Base-by-base conservation (phyloP, 37 sponge, comb jelly and placozoan species). In the Spongilla lacustris region DNA sequence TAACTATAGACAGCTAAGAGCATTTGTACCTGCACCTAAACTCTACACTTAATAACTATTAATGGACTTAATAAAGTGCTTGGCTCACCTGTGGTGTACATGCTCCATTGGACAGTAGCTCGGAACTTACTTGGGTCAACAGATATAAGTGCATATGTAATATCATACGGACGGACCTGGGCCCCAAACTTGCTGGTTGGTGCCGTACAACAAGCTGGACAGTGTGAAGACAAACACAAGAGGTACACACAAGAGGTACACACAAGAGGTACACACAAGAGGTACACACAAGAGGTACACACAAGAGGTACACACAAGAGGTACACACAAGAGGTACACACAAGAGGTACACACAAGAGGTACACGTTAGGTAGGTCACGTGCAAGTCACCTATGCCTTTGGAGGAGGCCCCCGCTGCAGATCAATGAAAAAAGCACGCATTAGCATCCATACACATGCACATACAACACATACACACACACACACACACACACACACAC, bases 401-500 rank as follows among this genome's bases (percentile, higher is more conserved):
- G n/a, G n/a, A 17, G 58, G 58, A 58, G 58, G 58, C 58, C 21
- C 19, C 58, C 19, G 58, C 58, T 17, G 41, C 41, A 41, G 41
- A 41, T 17, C 19, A 58, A 58, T 10, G 19, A 17, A 17, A 10
- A 17, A 58, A 58, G 11, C 19, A 58, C 58, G 3, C 41, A 41
- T 3, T 41, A 41, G 41, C 6, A 41, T 41, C 1, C 58, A 58
- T 14, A 14, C 58, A 58, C 1, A 14, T 58, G 21, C 58, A 58
- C 78, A 48, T 26, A 41, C 78, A 0, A 4, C 49, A 35, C 49
- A 4, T 9, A 14, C 36, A 71, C 36, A 80, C 69, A 1, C 81
- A 68, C 69, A 23, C 69, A 69, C 81, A 80, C 26, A 2, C 69
- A 68, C 28, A 2, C 69, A 80, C 69, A 71, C 71, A 12, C 35